Conservation (phyloP, 2,888 invertebrate species). For the Ferrisia virgata region DNA sequence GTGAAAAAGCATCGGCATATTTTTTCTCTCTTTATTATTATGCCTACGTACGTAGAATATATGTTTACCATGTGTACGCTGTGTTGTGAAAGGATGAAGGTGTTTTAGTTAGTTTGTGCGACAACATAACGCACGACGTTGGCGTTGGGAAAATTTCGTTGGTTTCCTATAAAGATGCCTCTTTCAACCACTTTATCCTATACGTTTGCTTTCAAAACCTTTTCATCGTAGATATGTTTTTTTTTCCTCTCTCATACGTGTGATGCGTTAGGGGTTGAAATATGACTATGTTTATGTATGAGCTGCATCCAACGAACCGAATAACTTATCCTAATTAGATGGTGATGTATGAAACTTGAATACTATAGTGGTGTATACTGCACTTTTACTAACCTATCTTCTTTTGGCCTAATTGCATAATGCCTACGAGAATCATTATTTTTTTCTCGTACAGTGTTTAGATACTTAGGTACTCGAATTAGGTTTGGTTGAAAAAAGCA, state of each 20-base stretch:
- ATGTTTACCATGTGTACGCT: not conserved
- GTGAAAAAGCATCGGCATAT: not conserved
- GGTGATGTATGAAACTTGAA: not conserved
- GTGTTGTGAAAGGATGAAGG: not conserved
- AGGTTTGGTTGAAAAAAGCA: too few relatives aligned
- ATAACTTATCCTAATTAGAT: constrained; percentile 11
- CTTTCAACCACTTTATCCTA: not conserved
- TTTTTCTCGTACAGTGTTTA: too few relatives aligned
- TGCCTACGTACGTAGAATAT: too few relatives aligned
- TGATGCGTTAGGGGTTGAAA: not conserved
- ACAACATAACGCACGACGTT: not conserved
- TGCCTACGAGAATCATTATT: too few relatives aligned
- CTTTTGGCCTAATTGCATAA: not conserved
- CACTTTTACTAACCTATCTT: not conserved
- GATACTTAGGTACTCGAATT: too few relatives aligned
- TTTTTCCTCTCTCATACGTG: not conserved
- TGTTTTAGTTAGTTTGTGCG: not conserved
- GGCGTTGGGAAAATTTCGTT: not conserved
- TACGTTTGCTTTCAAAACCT: constrained; percentile 5
- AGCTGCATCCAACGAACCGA: not conserved
- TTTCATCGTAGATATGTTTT: not conserved
- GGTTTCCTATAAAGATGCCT: not conserved
- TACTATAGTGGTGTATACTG: not conserved
- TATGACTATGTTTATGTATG: not conserved
- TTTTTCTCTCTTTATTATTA: not conserved